Conservation (phyloP, 2,888 invertebrate genomes). For the Sinodicranocentrus sp. region DNA sequence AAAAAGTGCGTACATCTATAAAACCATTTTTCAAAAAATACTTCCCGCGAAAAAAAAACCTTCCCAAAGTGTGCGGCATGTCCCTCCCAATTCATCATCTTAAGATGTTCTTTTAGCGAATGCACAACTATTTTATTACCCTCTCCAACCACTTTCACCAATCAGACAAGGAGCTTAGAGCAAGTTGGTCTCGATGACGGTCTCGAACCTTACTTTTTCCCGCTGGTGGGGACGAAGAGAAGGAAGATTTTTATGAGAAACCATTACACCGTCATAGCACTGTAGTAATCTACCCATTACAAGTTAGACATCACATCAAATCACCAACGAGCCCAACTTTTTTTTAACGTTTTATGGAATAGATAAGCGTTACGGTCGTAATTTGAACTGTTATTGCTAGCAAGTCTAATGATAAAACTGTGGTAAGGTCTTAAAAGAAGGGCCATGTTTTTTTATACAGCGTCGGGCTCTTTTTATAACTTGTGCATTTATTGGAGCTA, state of each 20-base stretch:
- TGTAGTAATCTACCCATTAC: constrained; percentile 55
- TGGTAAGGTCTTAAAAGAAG: constrained; percentile 31
- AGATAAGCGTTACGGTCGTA: constrained; percentile 57
- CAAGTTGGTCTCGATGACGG: not conserved
- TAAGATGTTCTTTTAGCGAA: constrained; percentile 58
- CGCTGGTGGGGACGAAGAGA: not conserved
- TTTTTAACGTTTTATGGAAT: constrained; percentile 58
- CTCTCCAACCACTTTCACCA: constrained; percentile 11
- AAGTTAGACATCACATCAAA: constrained; percentile 58
- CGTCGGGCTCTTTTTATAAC: too few species aligned
- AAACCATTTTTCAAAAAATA: too few species aligned
- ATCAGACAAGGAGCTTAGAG: constrained; percentile 25
- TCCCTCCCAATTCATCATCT: constrained; percentile 59
- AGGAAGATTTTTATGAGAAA: constrained; percentile 49
- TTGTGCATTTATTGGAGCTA: too few species aligned
- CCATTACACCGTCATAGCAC: constrained; percentile 39
- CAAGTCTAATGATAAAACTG: constrained; percentile 45
- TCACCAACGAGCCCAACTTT: constrained; percentile 18
- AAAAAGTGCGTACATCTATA: too few species aligned
- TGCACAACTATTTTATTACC: constrained; percentile 50
- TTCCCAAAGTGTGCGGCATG: constrained; percentile 16
- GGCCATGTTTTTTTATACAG: not conserved
- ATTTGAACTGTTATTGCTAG: constrained; percentile 55
- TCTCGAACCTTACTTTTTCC: not conserved
- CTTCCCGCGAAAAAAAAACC: not conserved